Conservation (phyloP, 2,113 vertebrate species). For the Hymenochirus boettgeri region DNA sequence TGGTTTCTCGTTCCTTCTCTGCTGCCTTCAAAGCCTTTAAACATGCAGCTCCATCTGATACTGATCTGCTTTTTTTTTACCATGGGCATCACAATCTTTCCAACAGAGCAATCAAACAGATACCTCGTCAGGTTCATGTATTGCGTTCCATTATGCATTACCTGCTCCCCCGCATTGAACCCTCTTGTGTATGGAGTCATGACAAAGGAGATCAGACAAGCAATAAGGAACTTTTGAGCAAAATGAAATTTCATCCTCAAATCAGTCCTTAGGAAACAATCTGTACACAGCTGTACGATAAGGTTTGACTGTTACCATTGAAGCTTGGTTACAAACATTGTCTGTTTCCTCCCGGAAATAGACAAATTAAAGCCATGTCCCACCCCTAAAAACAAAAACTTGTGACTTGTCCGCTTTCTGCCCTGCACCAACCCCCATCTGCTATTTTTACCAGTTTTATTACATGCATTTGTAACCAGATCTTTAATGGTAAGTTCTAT, state of each 20-base stretch:
- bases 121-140: conserved; percentile 11
- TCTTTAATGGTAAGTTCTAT: no score
- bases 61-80: conserved; percentile 30
- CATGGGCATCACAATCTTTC: conserved; percentile 16
- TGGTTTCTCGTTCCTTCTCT: background rate
- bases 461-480: no score
- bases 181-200: conserved; percentile 26
- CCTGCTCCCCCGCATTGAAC: conserved; percentile 23
- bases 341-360: no score
- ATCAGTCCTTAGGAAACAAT: background rate
- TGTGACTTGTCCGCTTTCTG: no score
- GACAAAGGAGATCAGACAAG: conserved; percentile 29
- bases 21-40: conserved; percentile 20
- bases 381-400: no score
- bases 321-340: no score
- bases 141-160: conserved; percentile 17
- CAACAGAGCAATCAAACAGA: background rate
- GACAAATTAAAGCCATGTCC: no score
- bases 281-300: no score
- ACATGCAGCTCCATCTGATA: conserved; percentile 34
- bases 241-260: conserved; percentile 10
- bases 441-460: no score
- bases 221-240: background rate
- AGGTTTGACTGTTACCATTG: no score
- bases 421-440: no score